phyloP scores from a whole-genome alignment of 2,888 invertebrate genomes.

The Eupithecia centaureata region DNA sequence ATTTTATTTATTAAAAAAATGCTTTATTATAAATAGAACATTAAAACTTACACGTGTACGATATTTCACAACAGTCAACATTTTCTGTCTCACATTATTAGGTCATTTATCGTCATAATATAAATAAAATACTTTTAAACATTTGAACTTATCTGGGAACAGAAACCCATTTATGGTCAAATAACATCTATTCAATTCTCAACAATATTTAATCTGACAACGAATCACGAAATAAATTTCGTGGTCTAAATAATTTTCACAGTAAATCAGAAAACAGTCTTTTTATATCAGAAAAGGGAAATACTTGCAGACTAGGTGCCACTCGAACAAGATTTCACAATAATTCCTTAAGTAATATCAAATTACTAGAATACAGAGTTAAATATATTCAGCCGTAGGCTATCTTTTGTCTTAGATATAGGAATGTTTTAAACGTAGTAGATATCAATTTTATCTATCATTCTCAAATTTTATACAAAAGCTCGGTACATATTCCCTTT shows the following conservation, averaged over 20 bases:
- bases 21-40: constrained; percentile 79
- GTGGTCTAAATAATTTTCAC: constrained; percentile 50
- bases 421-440: constrained; percentile 51
- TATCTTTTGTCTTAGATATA: constrained; percentile 57
- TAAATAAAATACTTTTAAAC: constrained; percentile 56
- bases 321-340: constrained; percentile 57
- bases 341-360: constrained; percentile 57
- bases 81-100: constrained; percentile 54
- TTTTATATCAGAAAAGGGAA: constrained; percentile 62
- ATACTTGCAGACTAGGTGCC: constrained; percentile 68
- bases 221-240: constrained; percentile 43
- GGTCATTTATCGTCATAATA: constrained; percentile 45
- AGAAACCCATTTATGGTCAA: constrained; percentile 27
- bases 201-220: constrained; percentile 45
- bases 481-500: constrained; percentile 13
- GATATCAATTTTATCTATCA: constrained; percentile 30
- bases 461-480: constrained; percentile 29
- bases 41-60: constrained; percentile 67
- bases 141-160: constrained; percentile 31
- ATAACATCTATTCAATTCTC: constrained; percentile 58
- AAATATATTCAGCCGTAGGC: constrained; percentile 54
- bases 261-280: constrained; percentile 71
- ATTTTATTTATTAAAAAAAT: constrained; percentile 73
- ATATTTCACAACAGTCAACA: constrained; percentile 67
- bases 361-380: constrained; percentile 48